Percentiles rank a stretch among this genome's conserved stretches.
These are phyloP conservation scores for Protomyctophum bolini DNA, from an alignment of 2,113 vertebrate genomes.

Conservation along the genomic window DNA sequence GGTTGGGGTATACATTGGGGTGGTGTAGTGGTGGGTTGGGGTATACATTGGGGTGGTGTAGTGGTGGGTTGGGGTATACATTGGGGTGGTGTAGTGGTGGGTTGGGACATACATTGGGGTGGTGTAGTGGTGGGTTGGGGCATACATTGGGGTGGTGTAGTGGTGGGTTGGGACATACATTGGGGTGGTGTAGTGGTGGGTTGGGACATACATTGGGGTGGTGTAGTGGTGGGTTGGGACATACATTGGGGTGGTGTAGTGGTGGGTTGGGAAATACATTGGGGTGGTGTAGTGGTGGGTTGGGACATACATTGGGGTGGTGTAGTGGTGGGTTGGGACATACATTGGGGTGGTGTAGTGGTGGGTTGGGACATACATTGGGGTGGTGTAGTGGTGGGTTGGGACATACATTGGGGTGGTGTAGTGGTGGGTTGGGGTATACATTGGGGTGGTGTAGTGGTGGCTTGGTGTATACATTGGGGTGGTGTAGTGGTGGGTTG, in stretches of 20 bases:
- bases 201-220: constrained; percentile 8
- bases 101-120: constrained; percentile 8
- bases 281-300: background rate
- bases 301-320: constrained; percentile 10
- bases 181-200: constrained; percentile 1
- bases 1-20: constrained; percentile 10
- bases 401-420: constrained; percentile 10
- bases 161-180: background rate
- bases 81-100: constrained; percentile 6
- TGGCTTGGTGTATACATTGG: background rate
- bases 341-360: constrained; percentile 16
- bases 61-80: background rate
- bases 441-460: constrained; percentile 9
- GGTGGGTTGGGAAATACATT: background rate
- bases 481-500: constrained; percentile 4
- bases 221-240: background rate
- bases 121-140: background rate
- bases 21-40: background rate
- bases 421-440: background rate
- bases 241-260: constrained; percentile 13
- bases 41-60: constrained; percentile 13
- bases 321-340: background rate
- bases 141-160: constrained; percentile 14
- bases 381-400: background rate
- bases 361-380: background rate